Evolutionary conservation across 2,113 vertebrate species (phyloP), one percentile per base, ranked within the genome.

Genomic region (Poecile atricapillus): DNA sequence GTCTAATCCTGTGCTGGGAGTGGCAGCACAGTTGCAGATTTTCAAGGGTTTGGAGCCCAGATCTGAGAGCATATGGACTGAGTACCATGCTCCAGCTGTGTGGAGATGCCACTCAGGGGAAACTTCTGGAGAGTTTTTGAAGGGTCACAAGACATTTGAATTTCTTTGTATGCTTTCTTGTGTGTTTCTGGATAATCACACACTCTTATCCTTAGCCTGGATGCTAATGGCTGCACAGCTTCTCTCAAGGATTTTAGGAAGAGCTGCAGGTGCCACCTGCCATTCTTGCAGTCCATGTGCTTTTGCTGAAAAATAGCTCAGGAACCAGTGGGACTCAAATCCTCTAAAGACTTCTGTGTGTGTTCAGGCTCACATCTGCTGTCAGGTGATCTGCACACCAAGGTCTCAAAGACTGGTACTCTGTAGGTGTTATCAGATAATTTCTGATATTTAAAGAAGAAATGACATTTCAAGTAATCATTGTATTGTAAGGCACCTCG

Each of bases 81-180:
- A 20, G 62, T 68, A 22, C n/a, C 1, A 1, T 7, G 4, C 50
- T 86, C 44, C 76, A 31, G 25, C 27, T 33, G 5, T 6, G n/a
- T 3, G 4, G 41, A 60, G 78, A 31, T 87, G 52, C 15, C 5
- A 3, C 52, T 33, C 41, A 44, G 10, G 10, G 30, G 21, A 86
- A 15, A 41, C 28, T 49, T 41, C 27, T 70, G 5, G 58, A 13
- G 58, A 18, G 35, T 6, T 37, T 79, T 55, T 17, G 52, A 46
- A 33, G 15, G 70, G 65, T 39, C 47, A 19, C 12, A 10, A 47
- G 55, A 50, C 87, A 30, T 59, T 43, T 35, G 6, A 53, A 27
- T 56, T 30, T 55, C 27, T 0, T 0, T 31, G 2, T 9, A 3
- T 24, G 20, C 22, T 13, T 60, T 9, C 23, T n/a, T 10, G 11